Conservation (phyloP, 2,113 vertebrate species). For the Amia ocellicauda region DNA sequence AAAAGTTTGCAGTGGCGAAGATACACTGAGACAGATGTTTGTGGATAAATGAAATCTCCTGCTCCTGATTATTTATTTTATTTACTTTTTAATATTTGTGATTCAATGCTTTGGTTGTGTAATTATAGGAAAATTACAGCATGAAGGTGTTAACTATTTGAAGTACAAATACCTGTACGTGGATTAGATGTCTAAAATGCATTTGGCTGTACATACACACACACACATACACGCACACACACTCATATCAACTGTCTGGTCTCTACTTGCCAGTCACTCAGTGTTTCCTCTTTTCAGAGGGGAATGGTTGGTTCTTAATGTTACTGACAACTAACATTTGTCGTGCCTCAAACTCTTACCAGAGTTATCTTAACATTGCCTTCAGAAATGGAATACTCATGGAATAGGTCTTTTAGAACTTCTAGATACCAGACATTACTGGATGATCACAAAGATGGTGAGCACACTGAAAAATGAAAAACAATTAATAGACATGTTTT, state of each 20-base stretch:
- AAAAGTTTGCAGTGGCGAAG: too few relatives aligned
- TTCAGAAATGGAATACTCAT: not conserved
- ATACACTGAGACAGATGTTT: not conserved
- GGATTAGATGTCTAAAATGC: too few relatives aligned
- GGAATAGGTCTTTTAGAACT: not conserved
- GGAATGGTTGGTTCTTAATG: too few relatives aligned
- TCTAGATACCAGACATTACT: not conserved
- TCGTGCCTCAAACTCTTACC: too few relatives aligned
- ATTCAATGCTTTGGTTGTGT: not conserved
- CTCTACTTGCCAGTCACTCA: slow-evolving; percentile 2
- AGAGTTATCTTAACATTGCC: not conserved
- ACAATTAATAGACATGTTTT: not conserved
- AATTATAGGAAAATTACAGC: too few relatives aligned
- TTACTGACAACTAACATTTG: too few relatives aligned
- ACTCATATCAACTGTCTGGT: not conserved
- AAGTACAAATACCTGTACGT: too few relatives aligned
- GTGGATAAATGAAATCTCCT: too few relatives aligned
- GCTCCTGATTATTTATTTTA: too few relatives aligned
- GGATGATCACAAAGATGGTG: not conserved
- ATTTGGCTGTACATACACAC: not conserved
- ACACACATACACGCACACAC: slow-evolving; percentile 7
- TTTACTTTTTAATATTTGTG: not conserved
- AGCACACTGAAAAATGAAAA: not conserved
- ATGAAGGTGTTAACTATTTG: too few relatives aligned
- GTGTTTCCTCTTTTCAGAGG: not conserved